phyloP scores from a whole-genome alignment of 2,888 invertebrate species.

The Operophtera brumata region DNA sequence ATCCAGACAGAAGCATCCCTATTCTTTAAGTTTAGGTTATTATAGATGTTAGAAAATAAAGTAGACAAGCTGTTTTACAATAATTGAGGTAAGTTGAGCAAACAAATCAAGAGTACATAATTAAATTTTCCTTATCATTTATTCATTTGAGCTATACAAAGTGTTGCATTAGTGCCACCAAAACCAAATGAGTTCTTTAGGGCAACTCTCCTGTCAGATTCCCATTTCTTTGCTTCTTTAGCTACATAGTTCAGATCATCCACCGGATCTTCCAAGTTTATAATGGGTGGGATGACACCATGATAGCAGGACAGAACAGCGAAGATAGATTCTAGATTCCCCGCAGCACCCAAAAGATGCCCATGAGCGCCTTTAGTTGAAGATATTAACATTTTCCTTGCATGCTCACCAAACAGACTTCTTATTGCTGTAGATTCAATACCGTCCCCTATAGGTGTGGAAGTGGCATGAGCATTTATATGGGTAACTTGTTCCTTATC shows the following conservation, averaged over 20 bases:
- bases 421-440: conserved; percentile 91
- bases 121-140: conserved; percentile 43
- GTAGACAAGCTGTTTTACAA: too few relatives aligned
- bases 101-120: too few relatives aligned
- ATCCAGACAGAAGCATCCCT: too few relatives aligned
- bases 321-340: conserved; percentile 94
- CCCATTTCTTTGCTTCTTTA: conserved; percentile 82
- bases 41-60: too few relatives aligned
- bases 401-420: conserved; percentile 83
- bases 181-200: conserved; percentile 99
- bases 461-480: conserved; percentile 98
- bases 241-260: conserved; percentile 87
- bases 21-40: too few relatives aligned
- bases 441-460: conserved; percentile 96
- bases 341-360: conserved; percentile 98
- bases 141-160: conserved; percentile 81
- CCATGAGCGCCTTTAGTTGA: conserved; percentile 99
- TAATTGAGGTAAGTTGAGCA: too few relatives aligned
- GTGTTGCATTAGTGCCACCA: conserved; percentile 97
- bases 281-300: conserved; percentile 90
- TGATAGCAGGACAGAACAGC: conserved; percentile 89
- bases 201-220: conserved; percentile 82
- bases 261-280: conserved; percentile 88
- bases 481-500: conserved; percentile 83
- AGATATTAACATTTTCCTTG: conserved; percentile 84